Base-by-base conservation (phyloP, 2,888 invertebrate species). In the Aleiodes testaceus region DNA sequence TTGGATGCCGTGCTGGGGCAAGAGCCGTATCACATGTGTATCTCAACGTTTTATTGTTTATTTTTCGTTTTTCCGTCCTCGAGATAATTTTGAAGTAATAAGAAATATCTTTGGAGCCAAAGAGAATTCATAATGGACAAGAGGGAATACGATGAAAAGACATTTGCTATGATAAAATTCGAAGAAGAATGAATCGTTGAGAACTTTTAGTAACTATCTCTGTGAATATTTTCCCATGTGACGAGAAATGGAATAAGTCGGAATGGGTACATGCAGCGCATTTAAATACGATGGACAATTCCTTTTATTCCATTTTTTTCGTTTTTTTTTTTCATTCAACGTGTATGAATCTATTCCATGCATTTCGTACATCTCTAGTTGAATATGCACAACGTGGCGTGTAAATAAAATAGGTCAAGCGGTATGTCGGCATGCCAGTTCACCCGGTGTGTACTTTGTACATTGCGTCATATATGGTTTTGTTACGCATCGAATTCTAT, bases 351-450 rank as follows among this genome's bases (percentile, higher is more conserved):
- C 42, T 53, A 52, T 67, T 55, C 53, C 30, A 59, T 68, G 47
- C 50, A 45, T 42, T 44, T 64, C 52, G 53, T 64, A 69, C 64
- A 64, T 66, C 70, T 65, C 70, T 36, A 65, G 70, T 65, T 65
- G 66, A 65, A 70, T 59, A 59, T 70, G 66, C 47, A 52, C 70
- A 70, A 66, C 55, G 49, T 30, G 55, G 64, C 45, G 65, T 65
- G 50, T 44, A 70, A 65, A 59, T 59, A 59, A 70, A 70, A 47
- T 65, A 70, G 70, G 70, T 70, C 70, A 66, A 70, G 70, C 70
- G 55, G 55, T 59, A 70, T 59, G 65, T 68, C 45, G 59, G 30
- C 30, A 59, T 68, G 53, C 50, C 30, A 44, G 50, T 44, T 9
- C 44, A 18, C 36, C 53, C 52, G 22, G 11, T 20, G 53, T 59